A percentile compares a stretch with the other conserved stretches of the same genome.
phyloP scores from a whole-genome alignment of 2,113 vertebrate genomes.

The Alligator mississippiensis region DNA sequence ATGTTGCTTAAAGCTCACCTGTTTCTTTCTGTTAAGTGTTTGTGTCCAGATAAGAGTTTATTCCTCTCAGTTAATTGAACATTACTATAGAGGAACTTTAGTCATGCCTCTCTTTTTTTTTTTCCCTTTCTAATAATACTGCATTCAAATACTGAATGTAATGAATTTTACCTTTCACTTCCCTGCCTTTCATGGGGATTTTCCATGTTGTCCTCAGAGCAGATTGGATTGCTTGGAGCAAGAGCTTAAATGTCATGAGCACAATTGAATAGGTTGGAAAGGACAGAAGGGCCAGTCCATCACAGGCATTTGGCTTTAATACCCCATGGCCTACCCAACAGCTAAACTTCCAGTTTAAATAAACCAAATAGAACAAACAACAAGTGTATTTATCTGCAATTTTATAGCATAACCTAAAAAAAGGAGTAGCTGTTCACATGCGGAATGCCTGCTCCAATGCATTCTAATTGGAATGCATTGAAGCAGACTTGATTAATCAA shows the following conservation, averaged over 20 bases:
- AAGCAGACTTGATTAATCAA: no score
- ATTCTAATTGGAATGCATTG: no score
- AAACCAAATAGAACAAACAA: background rate
- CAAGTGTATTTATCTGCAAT: background rate
- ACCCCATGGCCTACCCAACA: background rate
- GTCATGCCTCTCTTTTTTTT: background rate
- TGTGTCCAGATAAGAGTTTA: background rate
- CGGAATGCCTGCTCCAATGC: no score
- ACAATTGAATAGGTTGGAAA: background rate
- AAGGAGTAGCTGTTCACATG: no score
- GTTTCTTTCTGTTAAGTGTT: background rate
- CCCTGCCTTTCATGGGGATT: background rate
- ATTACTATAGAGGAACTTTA: no score
- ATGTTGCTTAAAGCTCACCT: background rate
- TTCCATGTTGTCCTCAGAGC: background rate
- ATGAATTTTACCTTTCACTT: background rate
- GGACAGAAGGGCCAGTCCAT: background rate
- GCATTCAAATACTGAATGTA: background rate
- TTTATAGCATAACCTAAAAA: background rate
- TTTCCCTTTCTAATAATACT: background rate
- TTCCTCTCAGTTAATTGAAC: background rate
- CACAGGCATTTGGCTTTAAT: rapidly evolving
- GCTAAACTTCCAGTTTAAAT: rapidly evolving
- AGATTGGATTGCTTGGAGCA: background rate
- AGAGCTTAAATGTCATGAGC: background rate